phyloP scores from a whole-genome alignment of 2,797 vertebrate genomes.

The Xiphophorus birchmanni region DNA sequence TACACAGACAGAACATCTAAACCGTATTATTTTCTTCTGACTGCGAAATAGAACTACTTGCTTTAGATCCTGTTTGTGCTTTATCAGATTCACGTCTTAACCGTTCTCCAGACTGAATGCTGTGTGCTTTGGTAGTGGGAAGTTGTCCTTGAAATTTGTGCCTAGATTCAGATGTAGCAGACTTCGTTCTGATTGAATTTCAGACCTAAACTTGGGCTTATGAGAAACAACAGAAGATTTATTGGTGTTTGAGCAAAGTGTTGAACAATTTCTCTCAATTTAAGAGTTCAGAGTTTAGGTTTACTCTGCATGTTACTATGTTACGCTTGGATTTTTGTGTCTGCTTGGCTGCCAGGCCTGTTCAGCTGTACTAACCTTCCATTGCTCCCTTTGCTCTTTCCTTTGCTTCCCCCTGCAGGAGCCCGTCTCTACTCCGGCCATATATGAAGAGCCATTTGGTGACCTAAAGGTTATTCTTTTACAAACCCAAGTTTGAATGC shows the following conservation, averaged over 20 bases:
- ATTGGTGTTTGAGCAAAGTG: conserved; percentile 1
- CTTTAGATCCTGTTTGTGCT: conserved; percentile 39
- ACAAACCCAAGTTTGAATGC: conserved; percentile 24
- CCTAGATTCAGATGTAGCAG: conserved; percentile 35
- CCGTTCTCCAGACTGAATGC: conserved; percentile 37
- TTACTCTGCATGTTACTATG: background rate
- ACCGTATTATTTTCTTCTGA: conserved; percentile 44
- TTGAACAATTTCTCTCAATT: background rate
- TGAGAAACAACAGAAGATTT: conserved; percentile 5
- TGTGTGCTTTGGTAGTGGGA: conserved; percentile 12
- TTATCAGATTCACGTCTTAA: conserved; percentile 46
- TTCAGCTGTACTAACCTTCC: conserved; percentile 60
- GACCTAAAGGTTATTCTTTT: conserved; percentile 83
- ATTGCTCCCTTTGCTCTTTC: conserved; percentile 61
- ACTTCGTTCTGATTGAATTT: conserved; percentile 45
- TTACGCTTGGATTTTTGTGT: conserved; percentile 29
- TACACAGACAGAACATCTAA: conserved; percentile 29
- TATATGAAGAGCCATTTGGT: conserved; percentile 80
- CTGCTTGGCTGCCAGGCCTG: conserved; percentile 12
- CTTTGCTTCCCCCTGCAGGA: conserved; percentile 80
- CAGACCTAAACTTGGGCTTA: conserved; percentile 56
- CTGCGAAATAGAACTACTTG: conserved; percentile 36
- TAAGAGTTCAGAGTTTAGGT: conserved; percentile 54
- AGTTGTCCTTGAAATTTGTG: conserved; percentile 51
- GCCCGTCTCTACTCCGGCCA: conserved; percentile 80